Evolutionary conservation across 2,888 invertebrate species (phyloP).

Genomic region (Didymodactylos carnosus): DNA sequence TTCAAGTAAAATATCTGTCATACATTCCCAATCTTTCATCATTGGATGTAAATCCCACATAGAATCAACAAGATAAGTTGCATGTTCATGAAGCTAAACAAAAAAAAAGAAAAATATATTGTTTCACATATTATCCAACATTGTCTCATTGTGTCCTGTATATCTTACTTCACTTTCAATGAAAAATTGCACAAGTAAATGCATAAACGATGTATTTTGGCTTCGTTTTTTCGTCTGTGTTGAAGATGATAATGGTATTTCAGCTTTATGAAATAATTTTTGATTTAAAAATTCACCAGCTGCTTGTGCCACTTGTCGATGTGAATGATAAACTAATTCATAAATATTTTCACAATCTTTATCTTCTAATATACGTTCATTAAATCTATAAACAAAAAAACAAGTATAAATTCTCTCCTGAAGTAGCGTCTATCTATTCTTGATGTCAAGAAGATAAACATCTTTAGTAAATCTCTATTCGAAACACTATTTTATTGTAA

Average conservation of each 20-base stretch:
- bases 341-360: constrained; percentile 98
- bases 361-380: constrained; percentile 64
- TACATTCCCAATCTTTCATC: constrained; percentile 99
- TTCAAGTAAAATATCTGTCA: constrained; percentile 86
- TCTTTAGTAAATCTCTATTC: no score
- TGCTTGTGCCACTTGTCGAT: constrained; percentile 67
- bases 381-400: neutral
- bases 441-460: no score
- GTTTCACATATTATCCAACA: neutral
- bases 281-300: constrained; percentile 96
- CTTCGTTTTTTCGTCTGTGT: constrained; percentile 57
- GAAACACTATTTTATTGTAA: neutral
- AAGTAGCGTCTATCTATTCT: no score
- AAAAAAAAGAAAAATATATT: neutral
- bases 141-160: no score
- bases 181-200: constrained; percentile 93
- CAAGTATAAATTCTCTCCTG: neutral
- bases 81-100: constrained; percentile 46
- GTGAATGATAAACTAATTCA: constrained; percentile 91
- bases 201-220: constrained; percentile 71
- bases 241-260: constrained; percentile 34
- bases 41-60: constrained; percentile 90
- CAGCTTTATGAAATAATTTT: constrained; percentile 65
- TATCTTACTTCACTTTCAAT: constrained; percentile 70
- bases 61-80: constrained; percentile 91